Evolutionary conservation across 2,797 vertebrate genomes (phyloP).

Genomic region (Iguana delicatissima): DNA sequence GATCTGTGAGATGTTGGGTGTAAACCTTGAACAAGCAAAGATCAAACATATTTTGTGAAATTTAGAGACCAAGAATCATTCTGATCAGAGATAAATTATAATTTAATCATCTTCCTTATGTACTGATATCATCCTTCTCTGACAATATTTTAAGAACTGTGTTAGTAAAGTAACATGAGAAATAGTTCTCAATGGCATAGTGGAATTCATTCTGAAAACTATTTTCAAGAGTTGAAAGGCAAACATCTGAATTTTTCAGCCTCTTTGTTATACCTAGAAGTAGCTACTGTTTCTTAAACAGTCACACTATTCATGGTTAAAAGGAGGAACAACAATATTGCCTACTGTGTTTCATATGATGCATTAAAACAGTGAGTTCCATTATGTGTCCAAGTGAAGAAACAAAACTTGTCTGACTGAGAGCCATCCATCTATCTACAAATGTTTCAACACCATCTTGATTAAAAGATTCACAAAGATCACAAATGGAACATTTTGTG

Average conservation of each 20-base stretch:
- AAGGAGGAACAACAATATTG: neutral
- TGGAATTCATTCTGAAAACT: slow-evolving; percentile 6
- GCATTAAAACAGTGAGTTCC: neutral
- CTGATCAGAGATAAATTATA: neutral
- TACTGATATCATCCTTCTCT: neutral
- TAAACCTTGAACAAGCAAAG: neutral
- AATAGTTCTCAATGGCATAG: neutral
- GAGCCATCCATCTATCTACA: neutral
- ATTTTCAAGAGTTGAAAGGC: neutral
- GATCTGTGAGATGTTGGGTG: neutral
- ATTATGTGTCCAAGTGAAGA: neutral
- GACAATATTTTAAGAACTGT: slow-evolving; percentile 4
- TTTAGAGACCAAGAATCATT: neutral
- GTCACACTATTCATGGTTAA: neutral
- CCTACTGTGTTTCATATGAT: neutral
- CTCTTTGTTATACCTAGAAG: neutral
- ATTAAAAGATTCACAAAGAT: neutral
- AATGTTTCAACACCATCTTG: slow-evolving; percentile 1
- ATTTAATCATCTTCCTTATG: neutral
- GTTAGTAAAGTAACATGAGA: neutral
- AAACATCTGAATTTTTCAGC: neutral
- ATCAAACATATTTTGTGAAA: neutral
- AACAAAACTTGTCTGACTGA: neutral
- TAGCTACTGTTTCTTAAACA: neutral
- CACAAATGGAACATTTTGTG: neutral